Conservation (phyloP, 2,113 vertebrate genomes). For the Hepsetus odoe region DNA sequence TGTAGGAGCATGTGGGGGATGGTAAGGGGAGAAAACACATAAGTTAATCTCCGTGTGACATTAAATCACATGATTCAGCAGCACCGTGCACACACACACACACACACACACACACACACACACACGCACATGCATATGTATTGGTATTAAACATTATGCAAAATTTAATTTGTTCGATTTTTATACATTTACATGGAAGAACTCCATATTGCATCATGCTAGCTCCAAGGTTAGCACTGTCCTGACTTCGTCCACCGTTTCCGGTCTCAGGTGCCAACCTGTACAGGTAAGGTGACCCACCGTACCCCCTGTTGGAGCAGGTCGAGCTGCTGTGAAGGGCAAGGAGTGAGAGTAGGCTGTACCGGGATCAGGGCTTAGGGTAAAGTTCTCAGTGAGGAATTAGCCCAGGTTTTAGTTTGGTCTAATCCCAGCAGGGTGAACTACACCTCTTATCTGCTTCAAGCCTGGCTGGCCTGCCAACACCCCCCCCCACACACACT, state of each 20-base stretch:
- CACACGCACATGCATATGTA: conserved; percentile 10
- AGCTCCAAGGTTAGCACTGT: no score
- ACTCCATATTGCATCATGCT: no score
- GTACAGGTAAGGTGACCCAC: background rate
- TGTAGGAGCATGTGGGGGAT: background rate
- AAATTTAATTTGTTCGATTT: no score
- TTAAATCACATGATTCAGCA: background rate
- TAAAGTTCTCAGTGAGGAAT: conserved; percentile 19
- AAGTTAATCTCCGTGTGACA: background rate
- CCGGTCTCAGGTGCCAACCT: background rate
- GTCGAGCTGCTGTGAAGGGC: background rate
- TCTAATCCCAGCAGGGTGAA: conserved; percentile 33
- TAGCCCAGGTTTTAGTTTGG: conserved; percentile 21
- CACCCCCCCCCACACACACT: background rate
- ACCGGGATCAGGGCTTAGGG: background rate
- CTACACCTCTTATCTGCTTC: conserved; percentile 25
- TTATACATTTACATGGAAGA: no score
- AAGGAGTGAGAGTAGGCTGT: background rate
- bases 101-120: background rate
- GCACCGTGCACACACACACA: conserved; percentile 1
- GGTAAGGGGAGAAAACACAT: background rate
- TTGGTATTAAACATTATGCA: no score
- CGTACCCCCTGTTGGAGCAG: background rate
- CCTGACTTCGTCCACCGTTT: no score
- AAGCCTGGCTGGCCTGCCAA: background rate